Base-by-base conservation (phyloP, 2,888 invertebrate genomes). In the Lasioglossum morio region DNA sequence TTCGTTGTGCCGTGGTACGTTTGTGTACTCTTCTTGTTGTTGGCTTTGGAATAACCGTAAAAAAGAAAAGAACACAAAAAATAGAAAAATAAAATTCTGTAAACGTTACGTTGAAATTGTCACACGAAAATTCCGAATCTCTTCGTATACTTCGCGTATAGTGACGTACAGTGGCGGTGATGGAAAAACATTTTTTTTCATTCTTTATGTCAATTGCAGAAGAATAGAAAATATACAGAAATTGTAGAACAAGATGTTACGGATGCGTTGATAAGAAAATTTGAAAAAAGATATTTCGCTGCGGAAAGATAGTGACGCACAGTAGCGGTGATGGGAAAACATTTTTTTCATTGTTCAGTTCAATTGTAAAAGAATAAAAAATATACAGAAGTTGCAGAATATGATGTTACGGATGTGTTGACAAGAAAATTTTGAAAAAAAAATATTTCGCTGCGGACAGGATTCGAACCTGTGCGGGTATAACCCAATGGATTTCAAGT, bases 401-500 rank as follows among this genome's bases (percentile, higher is more conserved):
- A 34, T 12, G 43, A 46, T 4, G 23, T 60, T 19, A 7, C 8
- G 16, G 3, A 19, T 5, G 8, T 14, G 3, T 23, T 27, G 60
- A 16, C 1, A 23, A 16, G 4, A 57, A 60, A 77, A 72, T 70
- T 12, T 14, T 30, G 19, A 48, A 84, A 86, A 91, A 93, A 94
- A 94, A 94, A 92, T 91, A 86, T 73, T 87, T 91, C 94, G 94
- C 94, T 94, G 94, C 94, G 94, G 93, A 94, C 94, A 94, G 94
- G 94, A 94, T 94, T 94, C 94, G 94, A 94, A 94, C 94, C 94
- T 95, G 93, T 92, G 94, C 94, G 94, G 94, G 94, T 93, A 94
- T 77, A 92, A 94, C 93, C 93, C 94, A 94, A 94, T 94, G 94
- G 94, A 94, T 95, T 94, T 95, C 94, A 94, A 94, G 94, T 94